Conservation (phyloP, 2,113 vertebrate genomes). For the Gadus macrocephalus region DNA sequence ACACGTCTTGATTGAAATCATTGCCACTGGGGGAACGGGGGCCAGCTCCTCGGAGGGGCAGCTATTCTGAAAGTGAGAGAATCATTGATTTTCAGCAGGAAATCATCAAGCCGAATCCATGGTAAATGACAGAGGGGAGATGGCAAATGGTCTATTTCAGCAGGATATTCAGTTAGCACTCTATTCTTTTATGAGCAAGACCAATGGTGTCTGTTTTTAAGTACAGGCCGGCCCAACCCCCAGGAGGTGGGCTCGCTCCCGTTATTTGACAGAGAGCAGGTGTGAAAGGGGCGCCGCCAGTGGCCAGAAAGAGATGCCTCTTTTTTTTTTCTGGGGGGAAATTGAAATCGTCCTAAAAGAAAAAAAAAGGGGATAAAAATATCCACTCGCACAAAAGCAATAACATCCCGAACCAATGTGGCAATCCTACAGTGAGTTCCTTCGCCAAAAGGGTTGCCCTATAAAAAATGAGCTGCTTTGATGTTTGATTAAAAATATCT, state of each 20-base stretch:
- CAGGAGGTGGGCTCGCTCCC: conserved; percentile 37
- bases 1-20: conserved; percentile 62
- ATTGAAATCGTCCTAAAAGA: conserved; percentile 44
- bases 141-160: conserved; percentile 49
- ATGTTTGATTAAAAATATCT: conserved; percentile 64
- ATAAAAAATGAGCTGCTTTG: conserved; percentile 59
- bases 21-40: conserved; percentile 52
- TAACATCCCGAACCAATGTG: conserved; percentile 51
- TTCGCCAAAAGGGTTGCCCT: conserved; percentile 46
- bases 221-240: conserved; percentile 30
- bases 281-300: conserved; percentile 30
- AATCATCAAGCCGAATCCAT: conserved; percentile 66
- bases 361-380: conserved; percentile 38
- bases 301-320: not conserved
- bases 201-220: conserved; percentile 40
- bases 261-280: conserved; percentile 44
- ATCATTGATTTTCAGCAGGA: conserved; percentile 69
- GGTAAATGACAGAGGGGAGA: conserved; percentile 64
- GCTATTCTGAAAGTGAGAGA: conserved; percentile 56
- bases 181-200: conserved; percentile 49
- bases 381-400: conserved; percentile 39
- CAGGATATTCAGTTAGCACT: conserved; percentile 59
- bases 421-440: conserved; percentile 44
- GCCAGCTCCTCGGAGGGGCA: conserved; percentile 41
- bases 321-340: conserved; percentile 28